phyloP scores from a whole-genome alignment of 2,113 vertebrate species.

The Cynoglossus semilaevis region DNA sequence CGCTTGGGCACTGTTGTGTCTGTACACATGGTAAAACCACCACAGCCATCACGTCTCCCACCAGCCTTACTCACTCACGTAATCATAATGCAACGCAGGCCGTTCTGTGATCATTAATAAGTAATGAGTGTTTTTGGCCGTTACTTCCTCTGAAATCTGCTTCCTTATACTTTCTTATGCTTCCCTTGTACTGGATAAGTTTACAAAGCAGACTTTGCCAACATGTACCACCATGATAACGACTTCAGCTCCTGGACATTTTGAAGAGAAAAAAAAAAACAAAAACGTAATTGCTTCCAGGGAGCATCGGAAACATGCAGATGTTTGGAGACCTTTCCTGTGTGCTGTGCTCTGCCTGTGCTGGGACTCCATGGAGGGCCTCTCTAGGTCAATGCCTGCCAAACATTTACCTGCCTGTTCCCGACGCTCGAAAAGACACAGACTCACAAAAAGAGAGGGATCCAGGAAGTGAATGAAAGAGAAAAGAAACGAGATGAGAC shows the following conservation, averaged over 20 bases:
- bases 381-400: slow-evolving; percentile 64
- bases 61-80: slow-evolving; percentile 22
- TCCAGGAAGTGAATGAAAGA: slow-evolving; percentile 52
- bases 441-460: slow-evolving; percentile 56
- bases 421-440: slow-evolving; percentile 59
- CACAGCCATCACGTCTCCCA: slow-evolving; percentile 10
- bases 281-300: slow-evolving; percentile 52
- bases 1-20: slow-evolving; percentile 46
- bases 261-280: slow-evolving; percentile 30
- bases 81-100: slow-evolving; percentile 26
- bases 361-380: slow-evolving; percentile 50
- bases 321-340: slow-evolving; percentile 68
- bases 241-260: slow-evolving; percentile 32
- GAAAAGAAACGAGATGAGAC: slow-evolving; percentile 45
- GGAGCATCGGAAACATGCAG: slow-evolving; percentile 64
- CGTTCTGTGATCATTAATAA: slow-evolving; percentile 1
- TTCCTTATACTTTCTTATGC: slow-evolving; percentile 4
- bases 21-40: slow-evolving; percentile 34
- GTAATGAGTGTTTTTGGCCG: not conserved
- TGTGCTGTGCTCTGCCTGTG: slow-evolving; percentile 39
- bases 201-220: slow-evolving; percentile 11
- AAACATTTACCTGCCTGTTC: slow-evolving; percentile 69
- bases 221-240: slow-evolving; percentile 6
- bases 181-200: slow-evolving; percentile 1
- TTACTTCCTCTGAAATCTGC: slow-evolving; percentile 12